Base-by-base conservation (phyloP, 1,140 invertebrate genomes). In the Drosophila baimaii region DNA sequence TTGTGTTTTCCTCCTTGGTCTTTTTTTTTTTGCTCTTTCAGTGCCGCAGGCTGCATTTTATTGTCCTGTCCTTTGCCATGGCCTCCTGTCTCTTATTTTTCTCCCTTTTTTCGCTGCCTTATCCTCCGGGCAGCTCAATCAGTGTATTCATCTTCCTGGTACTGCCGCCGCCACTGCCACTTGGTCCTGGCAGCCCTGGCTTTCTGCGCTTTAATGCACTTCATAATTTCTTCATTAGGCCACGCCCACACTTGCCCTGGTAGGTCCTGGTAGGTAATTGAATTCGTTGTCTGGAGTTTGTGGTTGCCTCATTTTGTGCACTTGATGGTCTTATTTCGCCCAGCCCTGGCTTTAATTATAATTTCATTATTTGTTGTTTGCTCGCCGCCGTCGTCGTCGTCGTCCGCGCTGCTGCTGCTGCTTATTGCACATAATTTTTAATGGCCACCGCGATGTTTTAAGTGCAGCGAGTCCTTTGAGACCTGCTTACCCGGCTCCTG, bases 221-320 rank as follows among this genome's bases (percentile, higher is more conserved):
- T 86, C 74, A 86, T 88, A 81, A 86, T 82, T 85, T 86, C 82
- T 86, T 85, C 79, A 88, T 86, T 85, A 76, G 5, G 49, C 57
- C 69, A 62, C 49, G 49, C 58, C 37, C 58, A 37, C 58, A 35
- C 46, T 31, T 23, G 6, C 47, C 33, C 43, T 49, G 5, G 21
- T 1, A 17, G 39, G 8, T 29, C 44, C 33, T 56, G 29, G 58
- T 21, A 39, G 61, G 47, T 86, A 85, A 85, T 85, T 85, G 82
- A 85, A 86, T 85, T 79, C 70, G 73, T 77, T 77, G 65, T 82
- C 82, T 82, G 75, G 75, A 86, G 78, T 85, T 86, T 81, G 82
- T 81, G 82, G 82, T 72, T 70, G 75, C 75, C 75, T 75, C 79
- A 86, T 78, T 86, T 85, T 79, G 70, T 79, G 57, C 82, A 77